Evolutionary conservation across 2,888 invertebrate species (phyloP).

Genomic region (Leistus spinibarbis): DNA sequence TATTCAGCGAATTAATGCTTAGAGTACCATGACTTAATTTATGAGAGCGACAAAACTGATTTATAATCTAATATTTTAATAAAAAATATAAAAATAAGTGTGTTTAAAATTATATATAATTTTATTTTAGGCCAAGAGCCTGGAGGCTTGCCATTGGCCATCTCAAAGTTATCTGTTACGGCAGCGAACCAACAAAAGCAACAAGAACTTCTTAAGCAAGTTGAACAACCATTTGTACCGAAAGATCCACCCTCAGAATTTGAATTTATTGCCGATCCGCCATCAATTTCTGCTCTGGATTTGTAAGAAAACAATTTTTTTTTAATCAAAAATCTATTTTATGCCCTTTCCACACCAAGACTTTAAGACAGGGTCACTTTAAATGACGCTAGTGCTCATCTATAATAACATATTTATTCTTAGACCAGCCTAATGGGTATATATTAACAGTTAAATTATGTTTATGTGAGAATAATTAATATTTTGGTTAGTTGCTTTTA

Average conservation of each 20-base stretch:
- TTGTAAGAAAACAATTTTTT: constrained; percentile 64
- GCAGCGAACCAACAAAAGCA: constrained; percentile 84
- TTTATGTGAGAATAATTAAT: too few species aligned
- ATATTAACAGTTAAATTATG: too few species aligned
- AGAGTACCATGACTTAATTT: constrained; percentile 50
- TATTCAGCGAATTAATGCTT: constrained; percentile 50
- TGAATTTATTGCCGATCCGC: constrained; percentile 96
- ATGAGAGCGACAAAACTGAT: constrained; percentile 50
- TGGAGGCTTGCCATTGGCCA: constrained; percentile 56
- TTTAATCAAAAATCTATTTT: constrained; percentile 10
- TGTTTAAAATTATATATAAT: background rate
- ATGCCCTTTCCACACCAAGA: too few species aligned
- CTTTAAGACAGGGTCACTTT: too few species aligned
- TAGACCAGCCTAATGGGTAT: too few species aligned
- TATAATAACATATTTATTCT: too few species aligned
- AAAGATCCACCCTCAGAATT: constrained; percentile 91
- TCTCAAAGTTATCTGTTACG: constrained; percentile 68
- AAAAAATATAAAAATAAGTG: background rate
- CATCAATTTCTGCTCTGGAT: constrained; percentile 97
- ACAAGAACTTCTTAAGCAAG: constrained; percentile 85
- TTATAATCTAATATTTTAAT: constrained; percentile 14
- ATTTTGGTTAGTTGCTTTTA: too few species aligned
- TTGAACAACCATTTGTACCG: constrained; percentile 85
- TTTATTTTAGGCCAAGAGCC: constrained; percentile 56
- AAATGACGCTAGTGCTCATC: too few species aligned